Base-by-base conservation (phyloP, 2,113 vertebrate species). In the Meleagris gallopavo region DNA sequence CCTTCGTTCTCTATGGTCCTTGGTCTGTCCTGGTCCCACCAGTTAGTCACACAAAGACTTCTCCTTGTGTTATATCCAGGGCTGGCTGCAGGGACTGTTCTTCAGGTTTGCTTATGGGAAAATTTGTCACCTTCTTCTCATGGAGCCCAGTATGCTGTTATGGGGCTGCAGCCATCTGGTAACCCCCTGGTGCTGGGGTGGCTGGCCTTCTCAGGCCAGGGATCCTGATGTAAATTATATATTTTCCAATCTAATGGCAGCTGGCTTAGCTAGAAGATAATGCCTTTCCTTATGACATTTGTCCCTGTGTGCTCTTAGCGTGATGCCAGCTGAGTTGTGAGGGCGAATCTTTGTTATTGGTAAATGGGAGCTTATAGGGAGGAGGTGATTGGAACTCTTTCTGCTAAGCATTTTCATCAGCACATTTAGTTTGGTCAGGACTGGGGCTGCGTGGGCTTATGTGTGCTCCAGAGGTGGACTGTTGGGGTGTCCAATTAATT, bases 241-340 rank as follows among this genome's bases (percentile, higher is more conserved):
- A 60, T 74, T 86, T 74, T 21, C 54, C 84, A 52, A 0, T 13
- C 11, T 77, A 43, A 11, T 1, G 24, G 52, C 38, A 29, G 41
- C 55, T 50, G 46, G 36, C 18, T 65, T 46, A 25, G 11, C 19
- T 50, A 40, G 55, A 34, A 58, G 22, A 13, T 17, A 9, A 0
- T 36, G 45, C 30, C 21, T 57, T 36, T 54, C n/a, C 45, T 27
- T 24, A 4, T 7, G 71, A 8, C 9, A 7, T 3, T 22, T 55
- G 41, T 57, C 32, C 66, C 34, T 1, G 0, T 0, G 1, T 9
- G 1, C 55, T 41, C 40, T n/a, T 45, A 15, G 19, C 5, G 1
- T 16, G 43, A 8, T 32, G 57, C 57, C 24, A 13, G 24, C 17
- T 1, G 6, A 11, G 36, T 7, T 62, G 48, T 41, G 40, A 52